A percentile compares a stretch with the other conserved stretches of the same genome.
Conservation (phyloP, 2,113 vertebrate species). For the Sarotherodon lohbergeri region DNA sequence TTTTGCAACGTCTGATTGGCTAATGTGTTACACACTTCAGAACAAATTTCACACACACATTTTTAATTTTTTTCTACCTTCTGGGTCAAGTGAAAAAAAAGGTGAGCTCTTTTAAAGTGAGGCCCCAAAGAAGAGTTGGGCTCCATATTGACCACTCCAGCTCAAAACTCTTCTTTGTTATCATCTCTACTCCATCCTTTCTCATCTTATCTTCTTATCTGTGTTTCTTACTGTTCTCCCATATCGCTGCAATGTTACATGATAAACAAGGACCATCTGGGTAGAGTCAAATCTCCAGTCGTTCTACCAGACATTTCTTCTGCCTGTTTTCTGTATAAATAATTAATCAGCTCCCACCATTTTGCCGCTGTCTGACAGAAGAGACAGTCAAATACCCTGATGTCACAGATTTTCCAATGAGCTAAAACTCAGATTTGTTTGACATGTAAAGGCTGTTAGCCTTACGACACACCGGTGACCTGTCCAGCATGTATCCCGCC, state of each 20-base stretch:
- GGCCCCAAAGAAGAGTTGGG: not conserved
- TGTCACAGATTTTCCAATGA: not conserved
- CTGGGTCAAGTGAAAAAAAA: too few relatives aligned
- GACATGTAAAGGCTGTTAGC: not conserved
- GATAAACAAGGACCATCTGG: slow-evolving; percentile 30
- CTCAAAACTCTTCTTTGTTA: slow-evolving; percentile 8
- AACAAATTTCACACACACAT: not conserved
- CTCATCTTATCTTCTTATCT: not conserved
- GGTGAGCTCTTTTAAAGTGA: too few relatives aligned
- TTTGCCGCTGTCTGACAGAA: not conserved
- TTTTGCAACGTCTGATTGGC: too few relatives aligned
- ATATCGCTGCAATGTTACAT: slow-evolving; percentile 17
- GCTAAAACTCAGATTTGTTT: not conserved
- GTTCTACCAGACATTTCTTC: not conserved
- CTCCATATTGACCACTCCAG: not conserved
- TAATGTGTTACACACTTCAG: too few relatives aligned
- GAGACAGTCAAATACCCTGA: not conserved
- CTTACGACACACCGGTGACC: not conserved
- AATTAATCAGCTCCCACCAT: not conserved
- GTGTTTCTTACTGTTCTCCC: not conserved
- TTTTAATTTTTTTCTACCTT: too few relatives aligned
- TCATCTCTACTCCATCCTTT: not conserved
- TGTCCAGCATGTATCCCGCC: not conserved
- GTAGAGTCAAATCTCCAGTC: not conserved
- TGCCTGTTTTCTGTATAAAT: not conserved